A percentile compares a stretch with the other conserved stretches of the same genome.
Conservation (phyloP, 2,113 vertebrate species). For the Pagrus major region DNA sequence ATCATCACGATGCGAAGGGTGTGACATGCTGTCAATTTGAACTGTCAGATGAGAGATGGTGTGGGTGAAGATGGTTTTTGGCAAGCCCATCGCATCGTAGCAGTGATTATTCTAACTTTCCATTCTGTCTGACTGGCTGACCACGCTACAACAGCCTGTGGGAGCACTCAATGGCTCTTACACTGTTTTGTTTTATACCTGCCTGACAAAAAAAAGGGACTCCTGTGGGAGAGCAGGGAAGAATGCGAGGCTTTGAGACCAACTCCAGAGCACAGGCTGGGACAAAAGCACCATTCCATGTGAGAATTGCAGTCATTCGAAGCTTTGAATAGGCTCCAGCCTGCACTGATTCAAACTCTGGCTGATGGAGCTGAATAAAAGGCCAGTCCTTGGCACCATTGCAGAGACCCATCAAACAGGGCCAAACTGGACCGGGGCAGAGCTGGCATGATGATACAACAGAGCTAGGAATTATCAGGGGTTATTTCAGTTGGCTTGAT, state of each 20-base stretch:
- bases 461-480: conserved; percentile 63
- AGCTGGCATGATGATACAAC: conserved; percentile 61
- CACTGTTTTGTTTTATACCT: conserved; percentile 70
- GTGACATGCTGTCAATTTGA: conserved; percentile 28
- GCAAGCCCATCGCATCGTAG: not conserved
- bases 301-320: conserved; percentile 77
- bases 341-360: conserved; percentile 75
- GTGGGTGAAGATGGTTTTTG: conserved; percentile 20
- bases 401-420: conserved; percentile 73
- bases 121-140: conserved; percentile 29
- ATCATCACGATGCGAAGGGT: conserved; percentile 7
- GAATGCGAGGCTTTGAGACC: conserved; percentile 69
- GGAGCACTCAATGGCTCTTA: conserved; percentile 36
- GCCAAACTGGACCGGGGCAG: conserved; percentile 71
- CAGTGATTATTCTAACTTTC: conserved; percentile 47
- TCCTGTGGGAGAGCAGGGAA: conserved; percentile 51
- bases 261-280: conserved; percentile 57
- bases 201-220: conserved; percentile 58
- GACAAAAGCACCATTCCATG: conserved; percentile 76
- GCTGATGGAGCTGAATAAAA: conserved; percentile 80
- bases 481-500: conserved; percentile 58
- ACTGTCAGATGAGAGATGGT: conserved; percentile 13
- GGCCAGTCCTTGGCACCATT: conserved; percentile 70
- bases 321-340: conserved; percentile 79
- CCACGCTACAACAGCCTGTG: conserved; percentile 16